Evolutionary conservation across 2,888 invertebrate species (phyloP), one percentile per base, ranked within the genome.

Genomic region (Omphaloscelis lunosa): DNA sequence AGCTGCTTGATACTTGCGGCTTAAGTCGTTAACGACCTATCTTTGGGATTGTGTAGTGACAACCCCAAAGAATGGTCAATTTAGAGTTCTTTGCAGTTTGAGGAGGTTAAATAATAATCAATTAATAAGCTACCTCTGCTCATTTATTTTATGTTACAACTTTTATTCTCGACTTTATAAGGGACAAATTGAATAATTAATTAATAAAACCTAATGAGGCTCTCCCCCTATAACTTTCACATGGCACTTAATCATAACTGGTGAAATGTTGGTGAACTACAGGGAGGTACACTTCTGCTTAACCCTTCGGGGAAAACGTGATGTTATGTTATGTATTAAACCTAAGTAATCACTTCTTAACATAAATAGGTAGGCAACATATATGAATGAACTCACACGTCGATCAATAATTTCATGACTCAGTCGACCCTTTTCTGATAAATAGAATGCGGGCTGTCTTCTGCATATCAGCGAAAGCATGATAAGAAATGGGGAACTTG

Each of bases 361-460:
- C 15, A 29, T 56, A 27, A 29, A 15, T 70, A 70, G 34, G 34
- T 56, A 53, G 17, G 34, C 41, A 48, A 53, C 72, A 53, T 56
- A 51, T 27, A 56, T 80, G 48, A 80, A 84, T 80, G 67, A 82
- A 82, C 75, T 66, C 56, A 17, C 53, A 48, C 51, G 48, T 72
- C 63, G 73, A 83, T 81, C 82, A 76, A 84, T 85, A 85, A 76
- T 39, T 75, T 71, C 66, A 77, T 79, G 79, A 83, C 65, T 78
- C 86, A 80, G 2, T 20, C 62, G 67, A 77, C 86, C 82, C 85
- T 86, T 87, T 85, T 48, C 74, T 58, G 86, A 87, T 87, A 89
- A 87, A 83, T 74, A 73, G 79, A 86, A 90, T 91, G 88, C 91
- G 90, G 91, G 90, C 77, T 79, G 83, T 85, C 82, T 85, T 84